phyloP scores from a whole-genome alignment of 2,888 invertebrate species.

The Achlya flavicornis region DNA sequence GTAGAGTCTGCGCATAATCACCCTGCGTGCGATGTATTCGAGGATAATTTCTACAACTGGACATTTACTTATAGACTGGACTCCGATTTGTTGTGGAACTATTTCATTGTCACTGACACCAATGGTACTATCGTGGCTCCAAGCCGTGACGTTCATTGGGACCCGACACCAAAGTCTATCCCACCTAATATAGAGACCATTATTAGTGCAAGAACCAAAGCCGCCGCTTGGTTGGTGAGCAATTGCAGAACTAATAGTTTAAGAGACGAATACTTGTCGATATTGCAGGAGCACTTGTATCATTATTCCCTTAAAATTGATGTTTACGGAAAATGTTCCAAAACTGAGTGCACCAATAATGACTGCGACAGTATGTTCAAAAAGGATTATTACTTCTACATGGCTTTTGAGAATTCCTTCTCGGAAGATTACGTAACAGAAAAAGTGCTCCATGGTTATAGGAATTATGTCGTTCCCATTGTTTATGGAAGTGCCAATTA shows the following conservation, averaged over 20 bases:
- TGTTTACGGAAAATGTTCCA: constrained; percentile 50
- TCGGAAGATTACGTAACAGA: constrained; percentile 63
- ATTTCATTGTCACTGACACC: constrained; percentile 51
- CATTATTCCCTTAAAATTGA: constrained; percentile 56
- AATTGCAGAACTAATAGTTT: constrained; percentile 47
- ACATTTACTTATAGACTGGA: constrained; percentile 63
- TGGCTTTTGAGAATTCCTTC: constrained; percentile 65
- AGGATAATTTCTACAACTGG: constrained; percentile 63
- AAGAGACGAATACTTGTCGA: constrained; percentile 49
- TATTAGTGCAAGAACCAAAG: constrained; percentile 50
- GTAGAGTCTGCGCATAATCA: constrained; percentile 46
- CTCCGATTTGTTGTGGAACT: constrained; percentile 59
- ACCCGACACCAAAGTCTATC: constrained; percentile 28
- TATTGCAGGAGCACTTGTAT: constrained; percentile 56
- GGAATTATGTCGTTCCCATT: constrained; percentile 86
- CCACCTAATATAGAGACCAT: constrained; percentile 35
- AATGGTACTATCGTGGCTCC: constrained; percentile 51
- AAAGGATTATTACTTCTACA: constrained; percentile 61
- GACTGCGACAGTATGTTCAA: constrained; percentile 46
- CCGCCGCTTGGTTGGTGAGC: constrained; percentile 60
- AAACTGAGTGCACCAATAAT: constrained; percentile 37
- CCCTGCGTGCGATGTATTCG: constrained; percentile 55
- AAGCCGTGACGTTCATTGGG: constrained; percentile 41
- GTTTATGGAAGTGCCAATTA: constrained; percentile 88
- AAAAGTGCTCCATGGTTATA: constrained; percentile 65